A percentile compares a stretch with the other conserved stretches of the same genome.
Conservation (phyloP, 2,113 vertebrate species). For the Eolophus roseicapilla region DNA sequence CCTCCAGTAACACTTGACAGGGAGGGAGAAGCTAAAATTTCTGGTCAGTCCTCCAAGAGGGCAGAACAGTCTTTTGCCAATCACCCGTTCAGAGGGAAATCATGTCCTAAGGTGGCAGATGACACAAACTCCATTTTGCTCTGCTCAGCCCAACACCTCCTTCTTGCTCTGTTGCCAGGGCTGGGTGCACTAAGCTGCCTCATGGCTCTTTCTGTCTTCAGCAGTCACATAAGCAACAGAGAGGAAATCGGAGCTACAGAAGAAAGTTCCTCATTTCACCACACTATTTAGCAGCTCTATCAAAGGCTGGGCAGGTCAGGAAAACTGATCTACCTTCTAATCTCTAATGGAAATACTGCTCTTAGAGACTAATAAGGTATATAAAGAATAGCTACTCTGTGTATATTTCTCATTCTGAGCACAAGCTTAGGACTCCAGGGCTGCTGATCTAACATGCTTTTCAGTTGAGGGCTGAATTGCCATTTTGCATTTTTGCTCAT, state of each 20-base stretch:
- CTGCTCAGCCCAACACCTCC: background rate
- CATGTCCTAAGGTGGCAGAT: background rate
- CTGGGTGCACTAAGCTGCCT: background rate
- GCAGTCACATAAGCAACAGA: background rate
- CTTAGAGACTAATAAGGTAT: background rate
- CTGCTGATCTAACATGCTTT: slow-evolving; percentile 5
- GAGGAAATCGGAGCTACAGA: background rate
- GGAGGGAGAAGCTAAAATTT: background rate
- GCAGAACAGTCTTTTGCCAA: background rate
- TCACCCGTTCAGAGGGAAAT: background rate
- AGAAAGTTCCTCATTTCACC: background rate
- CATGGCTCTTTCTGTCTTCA: background rate
- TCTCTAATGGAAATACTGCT: background rate
- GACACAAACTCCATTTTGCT: background rate
- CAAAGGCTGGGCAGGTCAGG: background rate
- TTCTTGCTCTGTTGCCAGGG: background rate
- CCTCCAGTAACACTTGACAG: background rate
- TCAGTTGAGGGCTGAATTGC: slow-evolving; percentile 15
- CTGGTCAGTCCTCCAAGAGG: background rate
- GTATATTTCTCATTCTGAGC: background rate
- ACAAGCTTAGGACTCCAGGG: background rate
- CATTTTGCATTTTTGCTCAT: slow-evolving; percentile 25
- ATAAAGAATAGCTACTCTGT: background rate
- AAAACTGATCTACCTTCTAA: background rate
- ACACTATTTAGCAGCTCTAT: background rate